Conservation (phyloP, 2,113 vertebrate genomes). For the Misgurnus mizolepis region DNA sequence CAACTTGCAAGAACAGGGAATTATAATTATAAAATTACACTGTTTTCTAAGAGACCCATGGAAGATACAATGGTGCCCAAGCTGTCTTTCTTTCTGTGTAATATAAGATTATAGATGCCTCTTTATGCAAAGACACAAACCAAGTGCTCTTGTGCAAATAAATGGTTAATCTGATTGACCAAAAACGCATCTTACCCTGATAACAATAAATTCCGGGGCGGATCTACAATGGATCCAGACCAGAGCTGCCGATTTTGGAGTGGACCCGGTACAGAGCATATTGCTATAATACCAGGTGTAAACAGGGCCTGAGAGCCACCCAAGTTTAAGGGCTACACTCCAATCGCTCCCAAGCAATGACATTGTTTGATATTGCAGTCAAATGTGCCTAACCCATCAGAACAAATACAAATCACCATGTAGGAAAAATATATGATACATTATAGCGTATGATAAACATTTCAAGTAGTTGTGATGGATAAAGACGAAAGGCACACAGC, state of each 20-base stretch:
- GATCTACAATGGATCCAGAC: too few species aligned
- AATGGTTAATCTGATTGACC: constrained; percentile 1
- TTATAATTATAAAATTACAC: background rate
- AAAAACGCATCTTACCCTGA: background rate
- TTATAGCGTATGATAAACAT: constrained; percentile 5
- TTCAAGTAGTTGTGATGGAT: constrained; percentile 2
- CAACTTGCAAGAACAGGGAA: background rate
- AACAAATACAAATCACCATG: background rate
- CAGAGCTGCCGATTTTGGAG: too few species aligned
- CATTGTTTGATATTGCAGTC: background rate
- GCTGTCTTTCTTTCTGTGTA: background rate
- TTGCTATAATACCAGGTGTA: too few species aligned
- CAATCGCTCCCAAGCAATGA: constrained; percentile 21
- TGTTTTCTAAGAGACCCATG: too few species aligned
- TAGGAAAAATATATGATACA: background rate
- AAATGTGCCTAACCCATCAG: background rate
- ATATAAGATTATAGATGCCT: background rate
- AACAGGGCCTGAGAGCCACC: constrained; percentile 9
- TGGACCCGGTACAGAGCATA: too few species aligned
- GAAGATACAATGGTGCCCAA: background rate
- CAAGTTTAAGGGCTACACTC: constrained; percentile 33
- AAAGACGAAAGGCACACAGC: constrained; percentile 23
- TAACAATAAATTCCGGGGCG: too few species aligned
- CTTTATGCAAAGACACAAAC: background rate
- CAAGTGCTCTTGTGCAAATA: background rate